A percentile compares a stretch with the other conserved stretches of the same genome.
Evolutionary conservation across 2,113 vertebrate species (phyloP).

Genomic region (Onychostruthus taczanowskii): DNA sequence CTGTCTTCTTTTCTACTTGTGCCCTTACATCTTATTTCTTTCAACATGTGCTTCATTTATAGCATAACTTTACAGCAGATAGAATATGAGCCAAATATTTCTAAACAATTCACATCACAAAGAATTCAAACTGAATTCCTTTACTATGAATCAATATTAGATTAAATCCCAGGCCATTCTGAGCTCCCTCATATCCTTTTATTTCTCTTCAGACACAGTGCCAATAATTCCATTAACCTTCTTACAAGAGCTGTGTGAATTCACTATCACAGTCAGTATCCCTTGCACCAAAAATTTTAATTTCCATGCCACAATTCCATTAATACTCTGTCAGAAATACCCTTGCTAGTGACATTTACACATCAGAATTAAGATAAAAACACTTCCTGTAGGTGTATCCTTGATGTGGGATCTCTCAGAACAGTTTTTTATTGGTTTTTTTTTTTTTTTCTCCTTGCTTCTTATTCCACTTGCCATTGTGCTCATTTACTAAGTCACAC

Average conservation of each 20-base stretch:
- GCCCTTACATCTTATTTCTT: not conserved
- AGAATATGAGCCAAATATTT: not conserved
- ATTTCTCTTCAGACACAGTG: not conserved
- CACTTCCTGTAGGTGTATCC: not conserved
- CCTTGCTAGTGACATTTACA: not conserved
- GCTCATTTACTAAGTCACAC: not conserved
- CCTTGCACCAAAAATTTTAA: not conserved
- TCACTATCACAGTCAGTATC: not conserved
- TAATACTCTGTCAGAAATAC: not conserved
- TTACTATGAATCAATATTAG: not conserved
- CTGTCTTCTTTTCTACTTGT: not conserved
- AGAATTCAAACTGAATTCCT: not conserved
- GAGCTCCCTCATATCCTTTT: not conserved
- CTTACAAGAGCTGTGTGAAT: not conserved
- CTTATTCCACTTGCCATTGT: rapidly evolving
- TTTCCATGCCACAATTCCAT: not conserved
- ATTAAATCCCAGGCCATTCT: not conserved
- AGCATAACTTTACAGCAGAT: not conserved
- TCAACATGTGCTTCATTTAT: not conserved
- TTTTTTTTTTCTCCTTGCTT: not conserved
- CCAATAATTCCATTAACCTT: not conserved
- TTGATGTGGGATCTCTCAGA: not conserved
- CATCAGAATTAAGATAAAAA: not conserved
- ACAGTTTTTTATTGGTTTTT: not conserved
- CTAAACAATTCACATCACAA: not conserved